Evolutionary conservation across 2,888 invertebrate species (phyloP).

Genomic region (Galerucella pusilla): DNA sequence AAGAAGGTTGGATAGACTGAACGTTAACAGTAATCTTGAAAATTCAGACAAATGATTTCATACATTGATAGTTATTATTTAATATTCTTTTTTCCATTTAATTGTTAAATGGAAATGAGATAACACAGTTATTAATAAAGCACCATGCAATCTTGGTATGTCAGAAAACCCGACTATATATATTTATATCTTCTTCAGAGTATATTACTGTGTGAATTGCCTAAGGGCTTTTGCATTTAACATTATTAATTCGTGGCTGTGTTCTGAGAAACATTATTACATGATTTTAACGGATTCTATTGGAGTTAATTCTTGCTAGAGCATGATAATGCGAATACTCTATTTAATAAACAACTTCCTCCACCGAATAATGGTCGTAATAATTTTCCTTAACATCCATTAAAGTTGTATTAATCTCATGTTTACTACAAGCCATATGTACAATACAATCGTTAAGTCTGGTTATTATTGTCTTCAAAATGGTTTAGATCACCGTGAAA

Average conservation of each 20-base stretch:
- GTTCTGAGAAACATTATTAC: not conserved
- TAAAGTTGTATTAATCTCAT: not conserved
- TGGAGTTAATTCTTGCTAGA: not conserved
- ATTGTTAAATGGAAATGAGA: too few species aligned
- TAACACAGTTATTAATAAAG: not conserved
- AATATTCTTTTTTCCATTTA: too few species aligned
- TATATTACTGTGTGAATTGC: not conserved
- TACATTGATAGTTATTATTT: too few species aligned
- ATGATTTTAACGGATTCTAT: not conserved
- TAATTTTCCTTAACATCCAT: not conserved
- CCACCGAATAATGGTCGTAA: not conserved
- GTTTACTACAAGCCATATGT: not conserved
- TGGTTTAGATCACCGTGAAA: too few species aligned
- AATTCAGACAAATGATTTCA: too few species aligned
- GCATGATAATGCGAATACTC: not conserved
- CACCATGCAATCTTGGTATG: not conserved
- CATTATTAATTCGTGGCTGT: not conserved
- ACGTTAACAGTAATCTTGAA: not conserved
- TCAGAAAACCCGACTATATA: not conserved
- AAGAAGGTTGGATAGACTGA: conserved; percentile 21
- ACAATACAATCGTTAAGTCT: too few species aligned
- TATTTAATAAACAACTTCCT: not conserved
- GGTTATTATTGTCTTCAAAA: too few species aligned
- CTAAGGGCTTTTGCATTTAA: not conserved
- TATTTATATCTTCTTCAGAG: not conserved